phyloP scores from a whole-genome alignment of 2,888 invertebrate genomes.

The Nymphalis urticae region DNA sequence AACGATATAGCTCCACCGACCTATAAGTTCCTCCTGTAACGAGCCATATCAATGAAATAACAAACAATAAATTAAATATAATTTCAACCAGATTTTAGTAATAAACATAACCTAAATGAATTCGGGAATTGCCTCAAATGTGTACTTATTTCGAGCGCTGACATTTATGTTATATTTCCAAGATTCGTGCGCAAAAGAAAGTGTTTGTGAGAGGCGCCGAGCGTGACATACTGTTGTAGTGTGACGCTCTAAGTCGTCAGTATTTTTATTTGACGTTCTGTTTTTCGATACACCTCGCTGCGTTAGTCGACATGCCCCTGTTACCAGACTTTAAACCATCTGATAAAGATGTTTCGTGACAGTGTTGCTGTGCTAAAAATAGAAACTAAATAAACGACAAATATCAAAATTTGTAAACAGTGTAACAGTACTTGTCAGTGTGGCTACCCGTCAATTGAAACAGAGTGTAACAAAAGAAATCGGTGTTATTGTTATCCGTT shows the following conservation, averaged over 20 bases:
- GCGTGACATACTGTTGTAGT: constrained; percentile 59
- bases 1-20: constrained; percentile 68
- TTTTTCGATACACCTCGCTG: constrained; percentile 70
- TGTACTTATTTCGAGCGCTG: constrained; percentile 25
- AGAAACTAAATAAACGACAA: constrained; percentile 18
- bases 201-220: constrained; percentile 64
- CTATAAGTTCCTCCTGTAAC: constrained; percentile 49
- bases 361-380: constrained; percentile 9
- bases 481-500: constrained; percentile 66
- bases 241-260: constrained; percentile 59
- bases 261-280: constrained; percentile 59
- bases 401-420: constrained; percentile 39
- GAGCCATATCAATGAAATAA: constrained; percentile 39
- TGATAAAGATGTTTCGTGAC: constrained; percentile 11
- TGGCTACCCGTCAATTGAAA: constrained; percentile 49
- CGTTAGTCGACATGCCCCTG: constrained; percentile 57
- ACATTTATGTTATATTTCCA: constrained; percentile 31
- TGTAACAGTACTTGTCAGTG: constrained; percentile 46
- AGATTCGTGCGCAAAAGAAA: constrained; percentile 71
- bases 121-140: constrained; percentile 1
- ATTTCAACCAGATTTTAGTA: not conserved
- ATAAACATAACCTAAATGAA: constrained; percentile 8
- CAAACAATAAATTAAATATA: constrained; percentile 4
- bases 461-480: constrained; percentile 77
- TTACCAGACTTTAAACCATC: constrained; percentile 44